These are phyloP conservation scores for Bursaphelenchus mucronatus DNA, from an alignment of 1,140 invertebrate species.

Conservation along the genomic window DNA sequence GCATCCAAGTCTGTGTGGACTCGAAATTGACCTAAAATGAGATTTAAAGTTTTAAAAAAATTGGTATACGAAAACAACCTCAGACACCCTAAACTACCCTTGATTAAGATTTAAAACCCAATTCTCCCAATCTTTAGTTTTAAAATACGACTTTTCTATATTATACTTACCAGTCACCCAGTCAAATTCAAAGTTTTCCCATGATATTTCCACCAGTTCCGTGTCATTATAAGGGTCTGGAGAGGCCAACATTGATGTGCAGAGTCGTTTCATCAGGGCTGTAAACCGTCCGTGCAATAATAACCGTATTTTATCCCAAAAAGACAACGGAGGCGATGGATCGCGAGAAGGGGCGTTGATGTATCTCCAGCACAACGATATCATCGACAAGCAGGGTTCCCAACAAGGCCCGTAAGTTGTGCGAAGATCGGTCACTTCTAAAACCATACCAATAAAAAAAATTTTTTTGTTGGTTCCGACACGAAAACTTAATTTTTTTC, in stretches of 20 bases:
- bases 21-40: constrained; percentile 73
- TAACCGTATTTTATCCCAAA: constrained; percentile 93
- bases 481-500: no score
- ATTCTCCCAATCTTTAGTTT: neutral
- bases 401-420: constrained; percentile 96
- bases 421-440: constrained; percentile 76
- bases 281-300: constrained; percentile 86
- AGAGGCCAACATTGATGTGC: constrained; percentile 61
- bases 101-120: no score
- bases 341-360: constrained; percentile 83
- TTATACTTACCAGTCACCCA: constrained; percentile 79
- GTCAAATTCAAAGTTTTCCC: constrained; percentile 83
- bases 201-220: constrained; percentile 95
- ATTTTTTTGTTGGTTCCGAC: constrained; percentile 5
- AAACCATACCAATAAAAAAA: constrained; percentile 40
- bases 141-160: constrained; percentile 1
- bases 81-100: no score
- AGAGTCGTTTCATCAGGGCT: constrained; percentile 77
- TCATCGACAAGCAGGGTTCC: constrained; percentile 94
- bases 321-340: constrained; percentile 84
- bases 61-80: no score
- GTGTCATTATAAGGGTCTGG: constrained; percentile 93
- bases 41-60: no score
- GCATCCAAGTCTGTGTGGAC: constrained; percentile 80
- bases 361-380: constrained; percentile 74